Base-by-base conservation (phyloP, 2,113 vertebrate species). In the human region DNA sequence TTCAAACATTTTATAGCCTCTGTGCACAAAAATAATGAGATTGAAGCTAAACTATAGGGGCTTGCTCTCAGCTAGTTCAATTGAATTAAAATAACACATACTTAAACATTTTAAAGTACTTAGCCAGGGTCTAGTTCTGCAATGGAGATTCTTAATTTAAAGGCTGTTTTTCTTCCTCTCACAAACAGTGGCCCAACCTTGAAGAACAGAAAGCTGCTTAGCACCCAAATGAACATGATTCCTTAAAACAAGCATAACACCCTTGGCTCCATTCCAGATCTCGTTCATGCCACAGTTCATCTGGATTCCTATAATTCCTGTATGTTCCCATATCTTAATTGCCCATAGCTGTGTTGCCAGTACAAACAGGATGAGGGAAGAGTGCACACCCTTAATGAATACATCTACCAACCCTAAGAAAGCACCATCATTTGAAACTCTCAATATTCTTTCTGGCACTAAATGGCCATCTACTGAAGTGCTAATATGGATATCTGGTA, bases 221-320 rank as follows among this genome's bases (percentile, higher is more conserved):
- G 85, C 23, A 17, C 89, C 73, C 75, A 93, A 72, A 89, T 55
- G 92, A 93, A 92, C 55, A 57, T 0, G 86, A 81, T 90, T 92
- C 90, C 89, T 90, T 88, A 55, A 94, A 96, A 87, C 50, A 59
- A 87, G 96, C 79, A 12, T 82, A 72, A 43, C 55, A 66, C 86
- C n/a, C 38, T 17, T 82, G 92, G 97, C 73, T 64, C 45, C 17
- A 5, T 89, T 94, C 93, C 93, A 94, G 85, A 86, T 45, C 45
- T 18, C 14, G 0, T 82, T 64, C 88, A 76, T 57, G 79, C 89
- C 90, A 45, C 86, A 43, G 93, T 90, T 87, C 96, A 76, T 87
- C 96, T 92, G 88, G 68, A 96, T 97, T 97, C 92, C 87, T 97
- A 45, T 92, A 73, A 97, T 98, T 94, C 97, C 97, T 94, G 76